These are phyloP conservation scores for Ceyx erithaca DNA, from an alignment of 2,797 vertebrate species.

Conservation along the genomic window DNA sequence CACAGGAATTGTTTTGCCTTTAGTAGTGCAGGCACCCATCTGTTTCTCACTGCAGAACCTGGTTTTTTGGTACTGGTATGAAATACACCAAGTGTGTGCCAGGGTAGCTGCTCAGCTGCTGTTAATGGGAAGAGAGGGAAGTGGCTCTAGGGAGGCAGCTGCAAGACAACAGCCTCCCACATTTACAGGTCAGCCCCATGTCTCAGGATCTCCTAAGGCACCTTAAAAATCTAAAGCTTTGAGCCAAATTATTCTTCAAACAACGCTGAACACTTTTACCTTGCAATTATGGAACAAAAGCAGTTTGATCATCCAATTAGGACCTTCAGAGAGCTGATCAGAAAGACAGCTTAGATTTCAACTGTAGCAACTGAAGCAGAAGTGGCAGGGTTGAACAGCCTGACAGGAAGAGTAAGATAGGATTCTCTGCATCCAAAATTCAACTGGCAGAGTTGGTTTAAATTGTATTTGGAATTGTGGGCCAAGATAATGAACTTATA, in stretches of 20 bases:
- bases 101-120: background rate
- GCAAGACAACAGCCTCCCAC: background rate
- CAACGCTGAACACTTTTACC: background rate
- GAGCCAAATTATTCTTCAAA: background rate
- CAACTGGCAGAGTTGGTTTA: background rate
- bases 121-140: background rate
- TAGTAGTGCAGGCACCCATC: background rate
- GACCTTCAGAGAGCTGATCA: background rate
- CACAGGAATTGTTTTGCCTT: background rate
- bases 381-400: background rate
- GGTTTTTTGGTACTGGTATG: background rate
- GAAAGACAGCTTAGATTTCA: background rate
- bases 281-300: background rate
- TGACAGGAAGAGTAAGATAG: background rate
- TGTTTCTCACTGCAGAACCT: background rate
- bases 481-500: background rate
- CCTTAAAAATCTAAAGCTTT: background rate
- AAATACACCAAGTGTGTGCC: background rate
- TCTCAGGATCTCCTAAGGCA: background rate
- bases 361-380: background rate
- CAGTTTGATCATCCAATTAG: background rate
- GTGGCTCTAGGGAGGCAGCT: background rate
- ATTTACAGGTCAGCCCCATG: background rate
- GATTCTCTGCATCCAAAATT: background rate
- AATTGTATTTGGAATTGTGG: background rate